Evolutionary conservation across 1,140 invertebrate species (phyloP), one percentile per base, ranked within the genome.

Genomic region (Rhopalosiphum maidis): DNA sequence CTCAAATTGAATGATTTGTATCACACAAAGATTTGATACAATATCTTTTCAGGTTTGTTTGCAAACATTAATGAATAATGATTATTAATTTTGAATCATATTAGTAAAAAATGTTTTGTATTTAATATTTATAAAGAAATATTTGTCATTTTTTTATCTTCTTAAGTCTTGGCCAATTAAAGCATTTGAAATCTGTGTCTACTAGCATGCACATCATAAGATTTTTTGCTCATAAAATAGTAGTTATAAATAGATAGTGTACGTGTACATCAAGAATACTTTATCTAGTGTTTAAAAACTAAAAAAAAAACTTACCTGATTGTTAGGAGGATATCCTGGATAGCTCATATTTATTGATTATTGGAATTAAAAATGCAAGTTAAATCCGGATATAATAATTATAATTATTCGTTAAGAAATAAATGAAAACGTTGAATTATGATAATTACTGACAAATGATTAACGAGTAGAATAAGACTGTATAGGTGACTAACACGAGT

Each of bases 241-340:
- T 85, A n/a, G 21, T 85, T 51, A 35, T 88, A 46, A 6, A 30
- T 25, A 46, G 30, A 11, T 18, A 51, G 48, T 77, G 23, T 85
- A 25, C 6, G 48, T 77, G 23, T 85, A 25, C 6, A 85, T 37
- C 3, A 23, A 35, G 41, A 37, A 22, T 2, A 2, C 35, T 48
- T 88, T 46, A 46, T 8, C 48, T 37, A 88, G n/a, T 90, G 0
- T 43, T 94, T 41, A 88, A n/a, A 60, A 46, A 60, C 8, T 87
- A 93, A 93, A 91, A 94, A 41, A 90, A 30, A 22, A 37, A 93
- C 41, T 86, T 48, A 94, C 94, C 86, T 94, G 94, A 85, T 94
- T 91, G 92, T 94, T 54, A 4, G 93, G 93, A 35, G 94, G 94
- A 90, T 94, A 94, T 51, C 94, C 94, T 37, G 94, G 94, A 91